phyloP scores from a whole-genome alignment of 1,140 invertebrate species.

The Drosophila nebulosa region DNA sequence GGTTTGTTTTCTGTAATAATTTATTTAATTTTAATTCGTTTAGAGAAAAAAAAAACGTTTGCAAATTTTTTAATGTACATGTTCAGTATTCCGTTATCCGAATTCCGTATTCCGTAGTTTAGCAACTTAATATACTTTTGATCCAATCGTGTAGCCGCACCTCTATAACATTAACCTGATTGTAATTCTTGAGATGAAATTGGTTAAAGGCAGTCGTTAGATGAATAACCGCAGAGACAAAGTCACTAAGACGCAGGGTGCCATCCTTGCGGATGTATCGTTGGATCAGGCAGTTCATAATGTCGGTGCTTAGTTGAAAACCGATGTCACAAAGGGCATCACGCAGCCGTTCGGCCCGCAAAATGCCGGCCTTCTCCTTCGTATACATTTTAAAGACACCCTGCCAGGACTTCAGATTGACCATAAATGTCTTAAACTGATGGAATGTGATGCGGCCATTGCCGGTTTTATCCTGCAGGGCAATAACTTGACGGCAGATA shows the following conservation, averaged over 20 bases:
- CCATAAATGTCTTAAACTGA: constrained; percentile 96
- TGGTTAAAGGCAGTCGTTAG: constrained; percentile 93
- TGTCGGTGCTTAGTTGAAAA: constrained; percentile 92
- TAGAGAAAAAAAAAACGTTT: neutral
- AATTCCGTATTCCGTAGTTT: no score
- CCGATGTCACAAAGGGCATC: constrained; percentile 93
- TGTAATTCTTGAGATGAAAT: constrained; percentile 91
- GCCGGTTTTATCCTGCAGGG: constrained; percentile 92
- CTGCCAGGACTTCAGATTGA: constrained; percentile 95
- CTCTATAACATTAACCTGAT: constrained; percentile 91
- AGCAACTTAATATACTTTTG: constrained; percentile 70
- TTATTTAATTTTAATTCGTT: constrained; percentile 8
- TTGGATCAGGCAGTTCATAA: constrained; percentile 90
- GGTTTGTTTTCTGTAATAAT: constrained; percentile 1
- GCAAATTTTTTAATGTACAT: neutral
- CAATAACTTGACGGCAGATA: constrained; percentile 93
- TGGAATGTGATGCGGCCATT: constrained; percentile 90
- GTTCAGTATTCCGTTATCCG: no score
- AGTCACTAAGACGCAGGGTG: constrained; percentile 95
- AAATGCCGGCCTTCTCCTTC: constrained; percentile 93
- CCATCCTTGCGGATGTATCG: constrained; percentile 96
- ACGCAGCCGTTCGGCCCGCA: constrained; percentile 91
- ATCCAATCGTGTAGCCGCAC: constrained; percentile 87
- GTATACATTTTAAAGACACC: constrained; percentile 94
- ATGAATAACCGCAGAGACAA: constrained; percentile 93